Evolutionary conservation across 2,888 invertebrate species (phyloP), one percentile per base, ranked within the genome.

Genomic region (Ditula angustiorana): DNA sequence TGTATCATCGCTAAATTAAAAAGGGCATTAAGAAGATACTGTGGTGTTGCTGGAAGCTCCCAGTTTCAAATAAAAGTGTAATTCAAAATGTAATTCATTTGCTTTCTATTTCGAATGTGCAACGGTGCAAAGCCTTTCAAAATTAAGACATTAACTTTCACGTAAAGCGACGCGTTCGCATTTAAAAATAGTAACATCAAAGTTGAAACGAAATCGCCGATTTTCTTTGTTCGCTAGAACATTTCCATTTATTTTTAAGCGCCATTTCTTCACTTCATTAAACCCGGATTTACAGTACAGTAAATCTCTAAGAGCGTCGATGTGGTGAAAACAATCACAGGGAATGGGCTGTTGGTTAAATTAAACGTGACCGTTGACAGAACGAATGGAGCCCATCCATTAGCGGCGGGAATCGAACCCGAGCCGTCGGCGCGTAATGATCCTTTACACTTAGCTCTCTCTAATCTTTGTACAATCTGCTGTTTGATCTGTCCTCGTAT

Each of bases 291-390:
- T 64, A 64, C 57, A 53, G 58, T 63, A 64, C 58, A 59, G 64
- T 64, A 64, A 64, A 64, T 64, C 64, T 64, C 44, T 53, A 46
- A 59, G 59, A 64, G 52, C 64, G 35, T 46, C 58, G 63, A 64
- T 64, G 64, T 64, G 64, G 64, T 64, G 64, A 64, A 64, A 64
- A 64, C 64, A 64, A 64, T 64, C 64, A 59, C 58, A 58, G 58
- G 26, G 46, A 64, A 64, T 64, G 64, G 64, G 52, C 59, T 59
- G 58, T 64, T 64, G 64, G 64, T 64, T 58, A 64, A 64, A 64
- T 64, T 64, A 64, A 64, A 64, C 64, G 64, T 64, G 59, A 59
- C 58, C 46, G 64, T 64, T 64, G 64, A 64, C 64, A 53, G 59
- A 44, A 53, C 64, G 59, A 37, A 59, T 64, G 52, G 64, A 28